Evolutionary conservation across 2,888 invertebrate genomes (phyloP).

Genomic region (Petrolisthes manimaculis): DNA sequence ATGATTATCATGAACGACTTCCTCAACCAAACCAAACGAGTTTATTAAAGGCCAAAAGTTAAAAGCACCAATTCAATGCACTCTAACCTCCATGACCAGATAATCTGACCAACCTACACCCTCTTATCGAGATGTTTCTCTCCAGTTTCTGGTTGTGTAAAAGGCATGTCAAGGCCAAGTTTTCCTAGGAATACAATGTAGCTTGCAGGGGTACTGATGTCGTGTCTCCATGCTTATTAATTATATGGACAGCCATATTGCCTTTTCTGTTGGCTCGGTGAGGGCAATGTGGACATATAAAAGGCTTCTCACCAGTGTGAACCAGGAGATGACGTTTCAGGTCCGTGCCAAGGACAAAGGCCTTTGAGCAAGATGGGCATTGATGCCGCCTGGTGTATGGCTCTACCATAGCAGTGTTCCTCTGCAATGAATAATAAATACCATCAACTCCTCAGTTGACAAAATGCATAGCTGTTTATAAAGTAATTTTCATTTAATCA

Average conservation of each 20-base stretch:
- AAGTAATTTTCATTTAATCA: neutral
- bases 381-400: constrained; percentile 50
- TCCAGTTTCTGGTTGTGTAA: too few species aligned
- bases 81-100: too few species aligned
- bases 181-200: too few species aligned
- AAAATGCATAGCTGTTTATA: neutral
- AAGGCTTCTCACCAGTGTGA: constrained; percentile 65
- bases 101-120: too few species aligned
- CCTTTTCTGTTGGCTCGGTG: constrained; percentile 64
- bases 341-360: constrained; percentile 58
- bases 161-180: too few species aligned
- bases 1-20: constrained; percentile 2
- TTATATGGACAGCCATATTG: constrained; percentile 59
- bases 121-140: too few species aligned
- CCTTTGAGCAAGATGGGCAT: constrained; percentile 53
- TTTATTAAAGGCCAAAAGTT: neutral
- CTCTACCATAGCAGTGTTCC: constrained; percentile 46
- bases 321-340: constrained; percentile 61
- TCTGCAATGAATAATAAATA: constrained; percentile 55
- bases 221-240: constrained; percentile 46
- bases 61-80: neutral
- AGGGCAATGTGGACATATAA: constrained; percentile 63
- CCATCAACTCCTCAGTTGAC: constrained; percentile 38
- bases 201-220: neutral
- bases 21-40: neutral